phyloP scores from a whole-genome alignment of 2,113 vertebrate species.

The Indicator maculatus region DNA sequence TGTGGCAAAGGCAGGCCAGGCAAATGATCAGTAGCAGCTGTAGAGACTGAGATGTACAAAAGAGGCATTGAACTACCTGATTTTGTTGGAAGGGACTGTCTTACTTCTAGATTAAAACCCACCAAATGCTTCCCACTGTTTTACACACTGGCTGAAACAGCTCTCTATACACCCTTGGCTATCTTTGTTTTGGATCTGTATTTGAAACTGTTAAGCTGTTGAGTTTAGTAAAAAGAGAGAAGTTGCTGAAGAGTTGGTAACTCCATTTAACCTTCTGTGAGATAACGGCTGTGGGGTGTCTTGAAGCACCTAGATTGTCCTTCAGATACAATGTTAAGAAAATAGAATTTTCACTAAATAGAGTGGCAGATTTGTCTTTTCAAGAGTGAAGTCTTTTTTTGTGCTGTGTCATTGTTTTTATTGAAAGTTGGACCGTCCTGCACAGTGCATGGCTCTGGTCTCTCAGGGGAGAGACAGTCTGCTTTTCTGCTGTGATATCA shows the following conservation, averaged over 20 bases:
- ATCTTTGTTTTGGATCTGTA: slow-evolving; percentile 23
- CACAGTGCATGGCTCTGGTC: slow-evolving; percentile 3
- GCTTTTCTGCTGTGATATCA: slow-evolving; percentile 40
- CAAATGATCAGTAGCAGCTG: neutral
- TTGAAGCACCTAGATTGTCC: slow-evolving; percentile 7
- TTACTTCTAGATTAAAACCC: slow-evolving; percentile 31
- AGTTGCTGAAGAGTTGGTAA: slow-evolving; percentile 21
- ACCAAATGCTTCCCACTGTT: neutral
- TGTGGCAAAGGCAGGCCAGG: neutral
- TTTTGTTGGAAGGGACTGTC: slow-evolving; percentile 1
- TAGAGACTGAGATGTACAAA: slow-evolving; percentile 23
- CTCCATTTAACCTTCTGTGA: slow-evolving; percentile 50
- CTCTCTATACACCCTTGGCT: neutral
- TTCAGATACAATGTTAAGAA: slow-evolving; percentile 33
- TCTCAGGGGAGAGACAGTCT: slow-evolving; percentile 9
- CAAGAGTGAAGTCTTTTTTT: neutral
- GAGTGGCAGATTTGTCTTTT: slow-evolving; percentile 8
- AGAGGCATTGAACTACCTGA: neutral
- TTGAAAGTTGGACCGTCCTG: slow-evolving; percentile 44
- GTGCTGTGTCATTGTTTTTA: slow-evolving; percentile 53
- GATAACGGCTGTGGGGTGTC: neutral
- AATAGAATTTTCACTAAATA: slow-evolving; percentile 33
- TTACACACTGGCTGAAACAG: neutral
- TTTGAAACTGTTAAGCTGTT: neutral
- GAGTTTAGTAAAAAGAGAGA: slow-evolving; percentile 18